These are phyloP conservation scores for Leptinotarsa haldemani DNA, from an alignment of 2,888 invertebrate genomes.

Conservation along the genomic window DNA sequence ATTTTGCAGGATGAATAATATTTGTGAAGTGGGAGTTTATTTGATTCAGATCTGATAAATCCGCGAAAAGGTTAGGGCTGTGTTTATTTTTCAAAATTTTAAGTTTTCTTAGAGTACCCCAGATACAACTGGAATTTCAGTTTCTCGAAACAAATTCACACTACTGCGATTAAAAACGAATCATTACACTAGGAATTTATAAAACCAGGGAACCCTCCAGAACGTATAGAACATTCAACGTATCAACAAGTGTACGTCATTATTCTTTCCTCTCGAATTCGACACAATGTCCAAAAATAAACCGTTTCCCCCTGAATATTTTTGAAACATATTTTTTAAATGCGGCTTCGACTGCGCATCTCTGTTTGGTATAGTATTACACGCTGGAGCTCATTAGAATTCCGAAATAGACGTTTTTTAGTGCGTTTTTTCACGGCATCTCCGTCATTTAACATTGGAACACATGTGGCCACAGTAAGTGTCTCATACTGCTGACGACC, in stretches of 20 bases:
- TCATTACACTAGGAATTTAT: background rate
- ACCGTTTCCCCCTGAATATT: constrained; percentile 31
- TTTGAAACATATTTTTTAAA: constrained; percentile 41
- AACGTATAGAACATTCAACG: background rate
- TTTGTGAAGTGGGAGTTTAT: too few species aligned
- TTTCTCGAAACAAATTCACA: too few species aligned
- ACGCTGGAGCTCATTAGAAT: constrained; percentile 59
- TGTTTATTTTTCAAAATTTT: too few species aligned
- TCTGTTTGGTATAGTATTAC: constrained; percentile 55
- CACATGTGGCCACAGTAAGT: constrained; percentile 61
- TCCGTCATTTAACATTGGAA: constrained; percentile 60
- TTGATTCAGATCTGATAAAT: too few species aligned
- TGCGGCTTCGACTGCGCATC: constrained; percentile 39
- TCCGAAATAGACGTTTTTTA: constrained; percentile 59
- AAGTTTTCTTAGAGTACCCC: too few species aligned
- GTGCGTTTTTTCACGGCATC: constrained; percentile 54
- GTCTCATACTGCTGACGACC: constrained; percentile 51
- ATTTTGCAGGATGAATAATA: too few species aligned
- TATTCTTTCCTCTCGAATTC: constrained; percentile 4
- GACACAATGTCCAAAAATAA: constrained; percentile 20
- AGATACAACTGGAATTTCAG: too few species aligned
- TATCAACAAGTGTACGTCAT: constrained; percentile 34
- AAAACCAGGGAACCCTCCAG: background rate
- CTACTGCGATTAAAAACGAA: too few species aligned
- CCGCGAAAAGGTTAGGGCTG: too few species aligned